Base-by-base conservation (phyloP, 2,113 vertebrate species). In the Coptodon rendalli region DNA sequence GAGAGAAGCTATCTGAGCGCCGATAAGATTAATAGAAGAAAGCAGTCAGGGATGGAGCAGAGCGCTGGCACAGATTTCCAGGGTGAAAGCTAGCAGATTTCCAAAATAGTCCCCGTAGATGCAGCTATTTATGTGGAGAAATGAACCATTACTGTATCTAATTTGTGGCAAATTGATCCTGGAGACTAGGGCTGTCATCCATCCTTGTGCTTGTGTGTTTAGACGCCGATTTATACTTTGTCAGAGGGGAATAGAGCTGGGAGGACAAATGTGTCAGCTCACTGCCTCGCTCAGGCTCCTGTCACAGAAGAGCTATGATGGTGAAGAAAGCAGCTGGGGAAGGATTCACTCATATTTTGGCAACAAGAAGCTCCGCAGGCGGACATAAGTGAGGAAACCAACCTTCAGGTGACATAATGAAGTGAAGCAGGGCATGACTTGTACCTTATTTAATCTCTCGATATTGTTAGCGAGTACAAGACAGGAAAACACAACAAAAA, bases 81-180 rank as follows among this genome's bases (percentile, higher is more conserved):
- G 89, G 36, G 79, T 86, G 76, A 88, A 81, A 88, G 85, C 16
- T 45, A 91, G 63, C 86, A 84, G 86, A 87, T 92, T 91, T 92
- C 73, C 86, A 89, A 95, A 94, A 88, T 83, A 83, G 56, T 92
- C 93, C 87, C 91, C 5, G 52, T 34, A 43, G 91, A 89, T 73
- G 61, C 87, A 83, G 36, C 87, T 93, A 91, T 95, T 95, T 95
- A 94, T 93, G 88, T 89, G 86, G 86, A 91, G 90, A 96, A 96
- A 95, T 95, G 88, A 96, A 87, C 91, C 94, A 92, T 94, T 93
- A 90, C 95, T 92, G 91, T 89, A 94, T 91, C 91, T 96, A 93
- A 96, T 96, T 95, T 94, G 92, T 90, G 86, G 91, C 81, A 93
- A 93, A 94, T 92, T 91, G 90, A 95, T 95, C 94, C 87, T 52